Base-by-base conservation (phyloP, 2,888 invertebrate genomes). In the Andrena flavipes region DNA sequence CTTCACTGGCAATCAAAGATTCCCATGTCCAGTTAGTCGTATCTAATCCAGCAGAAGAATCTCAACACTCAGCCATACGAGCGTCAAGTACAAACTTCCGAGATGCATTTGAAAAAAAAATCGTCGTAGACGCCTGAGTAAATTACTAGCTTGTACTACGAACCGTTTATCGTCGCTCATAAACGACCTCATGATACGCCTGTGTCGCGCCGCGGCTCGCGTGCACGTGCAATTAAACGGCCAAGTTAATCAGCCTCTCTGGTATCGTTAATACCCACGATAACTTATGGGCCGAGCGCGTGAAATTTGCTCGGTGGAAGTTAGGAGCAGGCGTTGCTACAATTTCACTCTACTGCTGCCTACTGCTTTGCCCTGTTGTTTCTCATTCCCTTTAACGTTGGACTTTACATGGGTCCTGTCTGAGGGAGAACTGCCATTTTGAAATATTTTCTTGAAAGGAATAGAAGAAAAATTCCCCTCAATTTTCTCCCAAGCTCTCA, bases 231-330 rank as follows among this genome's bases (percentile, higher is more conserved):
- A 79, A 80, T 80, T 71, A 65, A 71, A 79, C 51, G 65, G 42
- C 65, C 80, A 80, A 71, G 60, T 42, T 62, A 80, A 71, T 79
- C 65, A 71, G 64, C 35, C 33, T 20, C 78, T 48, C 20, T 54
- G 8, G 64, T 60, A 48, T 64, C 78, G 69, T 69, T 76, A 79
- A 65, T 60, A 54, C 35, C 51, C 6, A 23, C n/a, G 30, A 29
- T 80, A 80, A 80, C 70, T 80, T 79, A 54, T 70, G 69, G 51
- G 23, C 23, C n/a, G 48, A n/a, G 59, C 26, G 60, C 10, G 35
- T 67, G 80, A 51, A 79, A 80, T 80, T 79, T 71, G 60, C 70
- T 56, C 48, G 2, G 42, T 30, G 54, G 70, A 51, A 80, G 80
- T 80, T 80, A 71, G 60, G n/a, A 42, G 8, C 30, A 29, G 54